phyloP scores from a whole-genome alignment of 2,113 vertebrate genomes.

The Colossoma macropomum region DNA sequence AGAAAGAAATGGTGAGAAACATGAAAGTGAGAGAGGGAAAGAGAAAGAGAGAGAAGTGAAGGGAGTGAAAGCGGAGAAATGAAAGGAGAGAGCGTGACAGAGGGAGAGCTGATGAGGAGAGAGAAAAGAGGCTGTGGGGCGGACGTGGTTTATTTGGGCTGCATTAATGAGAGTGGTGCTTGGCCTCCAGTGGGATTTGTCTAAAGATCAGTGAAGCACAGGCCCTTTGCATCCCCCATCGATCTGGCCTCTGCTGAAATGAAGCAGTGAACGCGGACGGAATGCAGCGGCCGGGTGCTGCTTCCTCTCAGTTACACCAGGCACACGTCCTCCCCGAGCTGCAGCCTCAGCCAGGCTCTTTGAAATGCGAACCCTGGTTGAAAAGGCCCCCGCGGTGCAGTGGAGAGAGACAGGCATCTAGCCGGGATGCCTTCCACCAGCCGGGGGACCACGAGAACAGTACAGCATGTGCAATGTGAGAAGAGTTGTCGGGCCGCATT shows the following conservation, averaged over 20 bases:
- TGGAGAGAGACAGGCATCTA: constrained; percentile 1
- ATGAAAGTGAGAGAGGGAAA: not conserved
- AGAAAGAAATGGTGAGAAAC: constrained; percentile 23
- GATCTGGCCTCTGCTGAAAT: constrained; percentile 24
- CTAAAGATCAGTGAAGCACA: constrained; percentile 34
- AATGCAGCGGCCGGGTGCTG: not conserved
- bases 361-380: constrained; percentile 3
- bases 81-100: not conserved
- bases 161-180: constrained; percentile 33
- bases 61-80: not conserved
- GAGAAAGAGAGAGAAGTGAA: not conserved
- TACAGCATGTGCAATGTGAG: not conserved
- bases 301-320: not conserved
- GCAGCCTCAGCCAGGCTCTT: not conserved
- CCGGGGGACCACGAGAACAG: not conserved
- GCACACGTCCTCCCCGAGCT: not conserved
- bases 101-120: constrained; percentile 17
- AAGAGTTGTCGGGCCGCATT: not conserved
- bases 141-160: constrained; percentile 37
- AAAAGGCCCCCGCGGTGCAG: not conserved
- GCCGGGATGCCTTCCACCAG: not conserved
- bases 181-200: constrained; percentile 33
- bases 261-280: constrained; percentile 1
- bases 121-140: constrained; percentile 36
- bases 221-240: constrained; percentile 26